Evolutionary conservation across 2,888 invertebrate genomes (phyloP).

Genomic region (Digitonthophagus gazella): DNA sequence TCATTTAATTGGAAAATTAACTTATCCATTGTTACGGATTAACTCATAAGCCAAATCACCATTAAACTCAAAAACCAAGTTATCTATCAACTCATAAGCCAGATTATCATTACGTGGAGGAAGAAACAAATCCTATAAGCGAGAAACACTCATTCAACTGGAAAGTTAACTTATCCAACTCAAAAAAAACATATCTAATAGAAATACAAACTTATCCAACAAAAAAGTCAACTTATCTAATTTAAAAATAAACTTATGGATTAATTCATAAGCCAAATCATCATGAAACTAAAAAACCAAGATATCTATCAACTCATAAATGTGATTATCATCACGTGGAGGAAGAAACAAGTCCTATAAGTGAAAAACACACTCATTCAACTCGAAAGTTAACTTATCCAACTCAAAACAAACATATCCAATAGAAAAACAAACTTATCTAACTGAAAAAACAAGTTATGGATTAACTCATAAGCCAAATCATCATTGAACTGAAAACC

Average conservation of each 20-base stretch:
- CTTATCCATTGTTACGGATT: neutral
- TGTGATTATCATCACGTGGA: neutral
- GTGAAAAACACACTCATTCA: neutral
- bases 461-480: neutral
- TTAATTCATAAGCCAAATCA: neutral
- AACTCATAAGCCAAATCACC: constrained; percentile 1
- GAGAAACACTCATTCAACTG: too few species aligned
- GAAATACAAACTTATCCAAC: neutral
- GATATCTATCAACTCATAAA: neutral
- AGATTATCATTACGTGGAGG: neutral
- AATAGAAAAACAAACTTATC: too few species aligned
- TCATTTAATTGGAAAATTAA: too few species aligned
- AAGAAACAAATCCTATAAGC: too few species aligned
- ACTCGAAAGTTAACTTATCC: too few species aligned
- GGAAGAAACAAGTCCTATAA: neutral
- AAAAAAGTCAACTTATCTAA: neutral
- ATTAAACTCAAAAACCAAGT: too few species aligned
- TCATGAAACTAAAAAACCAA: neutral
- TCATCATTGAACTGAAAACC: too few species aligned
- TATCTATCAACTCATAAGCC: too few species aligned
- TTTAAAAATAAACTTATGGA: neutral
- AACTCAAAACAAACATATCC: too few species aligned
- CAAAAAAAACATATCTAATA: too few species aligned
- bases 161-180: neutral
- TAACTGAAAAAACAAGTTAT: constrained; percentile 1